Percentiles rank a stretch among this genome's conserved stretches.
These are phyloP conservation scores for Mastomys coucha DNA, from an alignment of 2,113 vertebrate genomes.

Conservation along the genomic window DNA sequence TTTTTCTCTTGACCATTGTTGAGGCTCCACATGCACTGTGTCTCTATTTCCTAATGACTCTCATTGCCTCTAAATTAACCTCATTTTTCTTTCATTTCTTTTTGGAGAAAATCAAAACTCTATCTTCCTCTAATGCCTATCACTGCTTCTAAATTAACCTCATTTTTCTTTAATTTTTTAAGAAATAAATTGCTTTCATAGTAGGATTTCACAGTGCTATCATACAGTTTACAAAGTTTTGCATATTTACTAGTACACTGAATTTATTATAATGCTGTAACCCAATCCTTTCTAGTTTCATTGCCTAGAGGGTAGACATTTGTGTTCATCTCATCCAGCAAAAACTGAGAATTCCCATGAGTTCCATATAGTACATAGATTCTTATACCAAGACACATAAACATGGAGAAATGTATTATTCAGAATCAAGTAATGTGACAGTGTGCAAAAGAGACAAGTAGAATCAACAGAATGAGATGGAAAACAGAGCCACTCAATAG, in stretches of 20 bases:
- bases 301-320: neutral
- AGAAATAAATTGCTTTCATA: neutral
- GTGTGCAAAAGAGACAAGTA: conserved; percentile 25
- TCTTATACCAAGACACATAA: neutral
- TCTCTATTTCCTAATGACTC: neutral
- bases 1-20: neutral
- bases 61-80: conserved; percentile 32
- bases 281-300: conserved; percentile 41
- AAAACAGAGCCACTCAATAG: conserved; percentile 11
- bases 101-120: neutral
- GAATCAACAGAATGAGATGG: conserved; percentile 49
- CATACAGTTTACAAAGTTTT: conserved; percentile 40
- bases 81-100: conserved; percentile 37
- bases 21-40: no score
- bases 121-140: neutral
- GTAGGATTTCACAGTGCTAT: conserved; percentile 53
- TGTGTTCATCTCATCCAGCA: conserved; percentile 8
- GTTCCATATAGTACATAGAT: neutral
- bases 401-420: conserved; percentile 43
- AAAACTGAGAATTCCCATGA: conserved; percentile 30
- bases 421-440: conserved; percentile 58
- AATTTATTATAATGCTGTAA: conserved; percentile 62
- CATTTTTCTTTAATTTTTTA: neutral
- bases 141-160: conserved; percentile 43
- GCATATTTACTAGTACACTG: neutral